These are phyloP conservation scores for Xenus cinereus DNA, from an alignment of 2,113 vertebrate genomes.

Conservation along the genomic window DNA sequence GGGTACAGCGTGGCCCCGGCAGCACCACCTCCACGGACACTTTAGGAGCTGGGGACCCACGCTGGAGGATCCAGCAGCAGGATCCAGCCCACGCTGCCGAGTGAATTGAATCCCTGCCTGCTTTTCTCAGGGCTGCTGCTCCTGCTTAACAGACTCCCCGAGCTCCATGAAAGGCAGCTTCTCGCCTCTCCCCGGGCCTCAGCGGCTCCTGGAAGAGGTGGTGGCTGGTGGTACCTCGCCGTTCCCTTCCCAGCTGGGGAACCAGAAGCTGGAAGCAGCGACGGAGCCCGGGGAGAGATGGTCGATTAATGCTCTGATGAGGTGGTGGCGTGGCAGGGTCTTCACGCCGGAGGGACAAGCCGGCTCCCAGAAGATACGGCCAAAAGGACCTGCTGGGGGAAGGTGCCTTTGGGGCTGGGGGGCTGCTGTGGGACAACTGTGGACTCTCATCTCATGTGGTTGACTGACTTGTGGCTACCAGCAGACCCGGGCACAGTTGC, in stretches of 20 bases:
- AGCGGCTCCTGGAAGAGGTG: background rate
- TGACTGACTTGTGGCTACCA: background rate
- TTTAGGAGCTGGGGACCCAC: background rate
- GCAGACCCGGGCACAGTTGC: background rate
- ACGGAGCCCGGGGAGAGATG: background rate
- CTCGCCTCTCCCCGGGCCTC: background rate
- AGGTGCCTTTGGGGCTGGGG: background rate
- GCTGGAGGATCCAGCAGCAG: constrained; percentile 9
- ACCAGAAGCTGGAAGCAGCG: background rate
- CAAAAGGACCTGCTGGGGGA: background rate
- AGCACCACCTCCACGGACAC: background rate
- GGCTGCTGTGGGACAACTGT: background rate
- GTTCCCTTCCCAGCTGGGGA: background rate
- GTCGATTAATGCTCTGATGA: background rate
- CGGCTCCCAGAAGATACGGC: background rate
- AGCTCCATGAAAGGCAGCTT: background rate
- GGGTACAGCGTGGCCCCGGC: background rate
- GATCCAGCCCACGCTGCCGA: constrained; percentile 1
- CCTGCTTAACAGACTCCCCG: background rate
- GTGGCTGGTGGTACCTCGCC: background rate
- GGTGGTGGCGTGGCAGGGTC: fast-evolving
- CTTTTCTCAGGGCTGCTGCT: background rate
- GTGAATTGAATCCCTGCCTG: background rate
- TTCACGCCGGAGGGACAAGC: background rate
- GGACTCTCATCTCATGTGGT: background rate